These are phyloP conservation scores for Sebastes miniatus DNA, from an alignment of 2,797 vertebrate genomes.

Conservation along the genomic window DNA sequence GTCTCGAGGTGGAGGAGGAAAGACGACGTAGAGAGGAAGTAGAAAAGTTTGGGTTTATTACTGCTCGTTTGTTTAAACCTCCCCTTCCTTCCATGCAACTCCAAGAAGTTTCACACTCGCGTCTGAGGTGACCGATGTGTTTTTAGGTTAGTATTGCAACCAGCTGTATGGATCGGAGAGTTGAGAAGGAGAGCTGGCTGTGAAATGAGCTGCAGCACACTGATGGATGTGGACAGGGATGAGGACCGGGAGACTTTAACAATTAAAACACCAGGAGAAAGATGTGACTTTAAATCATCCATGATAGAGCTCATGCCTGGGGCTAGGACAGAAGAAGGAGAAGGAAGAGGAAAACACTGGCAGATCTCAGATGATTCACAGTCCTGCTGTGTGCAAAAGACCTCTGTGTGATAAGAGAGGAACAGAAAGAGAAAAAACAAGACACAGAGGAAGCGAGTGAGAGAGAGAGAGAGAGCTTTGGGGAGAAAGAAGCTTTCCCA, in stretches of 20 bases:
- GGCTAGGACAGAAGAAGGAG: conserved; percentile 42
- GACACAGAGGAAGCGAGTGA: conserved; percentile 13
- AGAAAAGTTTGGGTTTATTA: conserved; percentile 37
- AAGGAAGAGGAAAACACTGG: conserved; percentile 22
- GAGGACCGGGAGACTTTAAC: conserved; percentile 33
- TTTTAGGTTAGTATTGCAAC: conserved; percentile 17
- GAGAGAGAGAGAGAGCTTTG: neutral
- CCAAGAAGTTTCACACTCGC: conserved; percentile 2
- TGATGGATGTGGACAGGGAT: conserved; percentile 41
- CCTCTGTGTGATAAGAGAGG: conserved; percentile 36
- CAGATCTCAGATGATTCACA: conserved; percentile 47
- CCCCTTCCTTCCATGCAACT: neutral
- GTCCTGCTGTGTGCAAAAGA: conserved; percentile 27
- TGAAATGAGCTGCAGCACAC: conserved; percentile 16
- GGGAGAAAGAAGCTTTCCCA: conserved; percentile 15
- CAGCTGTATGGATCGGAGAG: conserved; percentile 17
- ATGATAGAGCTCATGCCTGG: conserved; percentile 27
- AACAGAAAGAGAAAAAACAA: conserved; percentile 19
- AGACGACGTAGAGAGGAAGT: neutral
- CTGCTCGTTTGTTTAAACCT: neutral
- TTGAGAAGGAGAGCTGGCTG: conserved; percentile 12
- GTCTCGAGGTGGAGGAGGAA: conserved; percentile 18
- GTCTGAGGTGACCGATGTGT: conserved; percentile 27
- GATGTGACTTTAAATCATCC: conserved; percentile 58
- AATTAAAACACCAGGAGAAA: conserved; percentile 56